These are phyloP conservation scores for Protobothrops flavoviridis DNA, from an alignment of 2,113 vertebrate species.

Conservation along the genomic window DNA sequence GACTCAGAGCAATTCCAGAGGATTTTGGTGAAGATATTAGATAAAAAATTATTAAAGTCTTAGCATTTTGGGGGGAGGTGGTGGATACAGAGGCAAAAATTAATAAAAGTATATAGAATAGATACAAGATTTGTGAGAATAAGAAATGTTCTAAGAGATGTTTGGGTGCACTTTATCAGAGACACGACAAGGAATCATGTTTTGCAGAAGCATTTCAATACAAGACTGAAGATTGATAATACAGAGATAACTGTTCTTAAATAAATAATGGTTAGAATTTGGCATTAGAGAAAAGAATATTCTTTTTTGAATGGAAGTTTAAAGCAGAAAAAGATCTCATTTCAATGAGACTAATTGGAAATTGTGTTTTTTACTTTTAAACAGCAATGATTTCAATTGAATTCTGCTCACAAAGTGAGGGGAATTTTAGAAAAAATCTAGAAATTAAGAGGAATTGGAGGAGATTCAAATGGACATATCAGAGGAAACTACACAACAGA, in stretches of 20 bases:
- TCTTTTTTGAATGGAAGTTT: not conserved
- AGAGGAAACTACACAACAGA: not conserved
- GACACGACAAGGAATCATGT: not conserved
- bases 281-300: not conserved
- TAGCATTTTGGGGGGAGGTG: not conserved
- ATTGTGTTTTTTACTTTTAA: not conserved
- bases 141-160: not conserved
- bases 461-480: not conserved
- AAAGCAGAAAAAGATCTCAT: not conserved
- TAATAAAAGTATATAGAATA: not conserved
- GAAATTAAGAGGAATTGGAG: not conserved
- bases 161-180: not conserved
- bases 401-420: not conserved
- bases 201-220: not conserved
- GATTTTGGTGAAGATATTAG: not conserved
- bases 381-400: not conserved
- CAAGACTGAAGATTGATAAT: not conserved
- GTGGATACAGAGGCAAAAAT: not conserved
- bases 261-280: not conserved
- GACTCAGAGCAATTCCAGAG: not conserved
- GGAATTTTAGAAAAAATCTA: not conserved
- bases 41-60: not conserved
- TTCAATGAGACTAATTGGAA: not conserved
- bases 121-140: not conserved
- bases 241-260: not conserved